Evolutionary conservation across 2,113 vertebrate genomes (phyloP).

Genomic region (Cepphus grylle): DNA sequence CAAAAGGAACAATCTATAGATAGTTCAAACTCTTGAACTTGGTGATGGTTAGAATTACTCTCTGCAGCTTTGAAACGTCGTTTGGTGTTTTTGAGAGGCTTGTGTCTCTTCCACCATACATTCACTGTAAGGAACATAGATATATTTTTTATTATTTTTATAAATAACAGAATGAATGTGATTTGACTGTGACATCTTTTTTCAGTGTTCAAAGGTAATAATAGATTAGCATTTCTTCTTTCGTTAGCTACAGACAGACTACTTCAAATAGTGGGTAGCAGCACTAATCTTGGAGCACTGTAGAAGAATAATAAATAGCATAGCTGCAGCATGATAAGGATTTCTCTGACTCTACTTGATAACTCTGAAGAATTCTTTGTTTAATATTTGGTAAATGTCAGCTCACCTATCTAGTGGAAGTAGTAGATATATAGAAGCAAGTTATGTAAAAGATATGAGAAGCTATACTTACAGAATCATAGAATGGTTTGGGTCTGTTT

Average conservation of each 20-base stretch:
- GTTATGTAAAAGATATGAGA: neutral
- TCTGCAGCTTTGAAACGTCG: neutral
- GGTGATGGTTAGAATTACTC: neutral
- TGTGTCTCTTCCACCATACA: neutral
- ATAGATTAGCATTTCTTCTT: neutral
- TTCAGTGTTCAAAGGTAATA: neutral
- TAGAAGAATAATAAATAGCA: neutral
- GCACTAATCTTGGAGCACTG: neutral
- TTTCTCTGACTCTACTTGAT: neutral
- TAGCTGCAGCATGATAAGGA: neutral
- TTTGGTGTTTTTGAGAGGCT: neutral
- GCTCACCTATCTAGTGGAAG: neutral
- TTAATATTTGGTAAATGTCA: neutral
- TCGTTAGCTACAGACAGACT: neutral
- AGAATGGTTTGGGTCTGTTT: neutral
- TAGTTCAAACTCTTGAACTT: neutral
- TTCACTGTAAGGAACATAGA: neutral
- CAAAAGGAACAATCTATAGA: neutral
- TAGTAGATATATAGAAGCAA: neutral
- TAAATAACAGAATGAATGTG: neutral
- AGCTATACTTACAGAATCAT: neutral
- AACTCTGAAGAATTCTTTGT: neutral
- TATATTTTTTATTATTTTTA: neutral
- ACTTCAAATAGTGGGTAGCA: neutral
- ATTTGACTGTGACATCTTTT: neutral